Base-by-base conservation (phyloP, 2,888 invertebrate genomes). In the Hirtodrosophila cameraria region DNA sequence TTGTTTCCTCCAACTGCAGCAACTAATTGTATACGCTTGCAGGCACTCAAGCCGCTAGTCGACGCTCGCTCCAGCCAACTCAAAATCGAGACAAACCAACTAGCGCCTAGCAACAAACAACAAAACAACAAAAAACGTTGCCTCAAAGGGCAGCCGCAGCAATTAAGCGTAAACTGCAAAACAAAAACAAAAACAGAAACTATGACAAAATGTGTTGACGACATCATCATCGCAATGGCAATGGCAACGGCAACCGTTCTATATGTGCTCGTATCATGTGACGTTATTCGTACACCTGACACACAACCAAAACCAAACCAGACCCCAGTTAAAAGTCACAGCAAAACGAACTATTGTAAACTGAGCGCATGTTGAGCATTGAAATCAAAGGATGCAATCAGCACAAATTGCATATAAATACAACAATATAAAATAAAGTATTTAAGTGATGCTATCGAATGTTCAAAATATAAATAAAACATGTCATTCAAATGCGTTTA, bases 101-200 rank as follows among this genome's bases (percentile, higher is more conserved):
- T n/a, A 15, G 16, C 48, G 67, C 68, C 46, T 74, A 68, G 69
- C 69, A 69, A 69, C 68, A 58, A 46, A 5, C 7, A n/a, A 3
- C 9, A 20, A 36, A 39, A 15, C 18, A 20, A n/a, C n/a, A n/a
- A n/a, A n/a, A n/a, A 20, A 3, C 1, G 23, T 45, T 20, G 27
- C 8, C 16, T 18, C 16, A 16, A 53, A 60, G 55, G 49, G 66
- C 66, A 48, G 46, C 35, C 20, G 20, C 42, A 31, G 50, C 68
- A 73, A 69, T 50, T 50, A 67, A 52, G 27, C 42, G 30, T 16
- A 1, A 48, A 13, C 11, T 13, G 18, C 1, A n/a, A 20, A 35
- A 15, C 23, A 25, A 28, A 28, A 30, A 23, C 9, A 9, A 43
- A 36, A 54, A 18, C 27, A n/a, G n/a, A n/a, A n/a, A 16, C 35